A percentile compares a stretch with the other conserved stretches of the same genome.
Evolutionary conservation across 2,113 vertebrate species (phyloP).

Genomic region (Gasterosteus aculeatus): DNA sequence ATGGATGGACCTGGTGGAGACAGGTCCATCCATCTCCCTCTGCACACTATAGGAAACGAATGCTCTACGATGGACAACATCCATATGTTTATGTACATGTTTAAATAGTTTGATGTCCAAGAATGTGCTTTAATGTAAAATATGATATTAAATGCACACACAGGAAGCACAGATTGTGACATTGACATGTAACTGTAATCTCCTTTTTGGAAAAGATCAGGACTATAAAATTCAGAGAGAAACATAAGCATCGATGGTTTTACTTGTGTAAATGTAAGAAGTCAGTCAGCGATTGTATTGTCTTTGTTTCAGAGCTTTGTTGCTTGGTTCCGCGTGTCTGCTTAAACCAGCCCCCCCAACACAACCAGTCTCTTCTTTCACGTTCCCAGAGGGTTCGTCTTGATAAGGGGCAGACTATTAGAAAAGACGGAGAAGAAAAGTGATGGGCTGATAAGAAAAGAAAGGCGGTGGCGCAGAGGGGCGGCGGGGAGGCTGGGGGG

Average conservation of each 20-base stretch:
- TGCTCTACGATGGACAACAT: background rate
- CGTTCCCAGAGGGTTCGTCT: constrained; percentile 41
- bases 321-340: background rate
- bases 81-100: background rate
- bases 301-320: background rate
- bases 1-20: background rate
- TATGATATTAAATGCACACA: background rate
- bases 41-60: background rate
- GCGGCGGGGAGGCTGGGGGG: background rate
- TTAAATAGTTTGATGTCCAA: background rate
- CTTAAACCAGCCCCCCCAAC: constrained; percentile 5
- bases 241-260: background rate
- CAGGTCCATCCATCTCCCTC: background rate
- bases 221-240: background rate
- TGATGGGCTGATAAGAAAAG: constrained; percentile 60
- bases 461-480: background rate
- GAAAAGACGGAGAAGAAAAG: constrained; percentile 24
- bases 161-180: constrained; percentile 9
- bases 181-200: constrained; percentile 16
- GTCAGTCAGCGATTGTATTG: background rate
- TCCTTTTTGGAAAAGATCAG: background rate
- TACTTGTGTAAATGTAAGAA: background rate
- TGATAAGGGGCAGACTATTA: constrained; percentile 43
- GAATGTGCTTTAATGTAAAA: background rate
- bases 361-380: constrained; percentile 45